Evolutionary conservation across 2,888 invertebrate species (phyloP).

Genomic region (Agrotis segetum): DNA sequence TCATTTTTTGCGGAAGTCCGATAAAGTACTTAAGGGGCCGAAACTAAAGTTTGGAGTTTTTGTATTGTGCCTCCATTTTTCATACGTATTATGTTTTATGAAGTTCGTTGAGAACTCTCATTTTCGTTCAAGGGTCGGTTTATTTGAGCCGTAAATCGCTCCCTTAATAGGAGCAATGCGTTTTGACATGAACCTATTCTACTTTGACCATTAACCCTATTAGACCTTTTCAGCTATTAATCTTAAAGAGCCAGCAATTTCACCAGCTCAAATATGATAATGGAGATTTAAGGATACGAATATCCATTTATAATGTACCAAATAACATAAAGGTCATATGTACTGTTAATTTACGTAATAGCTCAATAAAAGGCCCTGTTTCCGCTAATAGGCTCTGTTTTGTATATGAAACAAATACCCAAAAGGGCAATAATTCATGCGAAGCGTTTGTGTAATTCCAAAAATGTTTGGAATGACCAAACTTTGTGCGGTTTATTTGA

Average conservation of each 20-base stretch:
- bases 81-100: conserved; percentile 31
- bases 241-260: conserved; percentile 51
- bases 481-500: conserved; percentile 61
- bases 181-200: conserved; percentile 35
- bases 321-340: conserved; percentile 63
- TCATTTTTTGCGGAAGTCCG: conserved; percentile 49
- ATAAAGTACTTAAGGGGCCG: conserved; percentile 45
- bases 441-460: conserved; percentile 69
- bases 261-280: conserved; percentile 52
- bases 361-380: conserved; percentile 70
- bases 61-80: conserved; percentile 46
- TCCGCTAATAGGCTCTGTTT: conserved; percentile 70
- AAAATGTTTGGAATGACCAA: conserved; percentile 68
- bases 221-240: conserved; percentile 58
- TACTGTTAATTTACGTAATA: conserved; percentile 73
- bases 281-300: conserved; percentile 61
- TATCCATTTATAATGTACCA: conserved; percentile 61
- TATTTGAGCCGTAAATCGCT: conserved; percentile 5
- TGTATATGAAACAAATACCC: conserved; percentile 72
- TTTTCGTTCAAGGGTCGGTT: conserved; percentile 19
- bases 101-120: conserved; percentile 29
- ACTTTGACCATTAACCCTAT: conserved; percentile 40
- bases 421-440: conserved; percentile 69
- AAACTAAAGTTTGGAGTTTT: conserved; percentile 52
- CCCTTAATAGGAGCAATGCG: conserved; percentile 15